Base-by-base conservation (phyloP, 2,797 vertebrate genomes). In the Crenuchus spilurus region DNA sequence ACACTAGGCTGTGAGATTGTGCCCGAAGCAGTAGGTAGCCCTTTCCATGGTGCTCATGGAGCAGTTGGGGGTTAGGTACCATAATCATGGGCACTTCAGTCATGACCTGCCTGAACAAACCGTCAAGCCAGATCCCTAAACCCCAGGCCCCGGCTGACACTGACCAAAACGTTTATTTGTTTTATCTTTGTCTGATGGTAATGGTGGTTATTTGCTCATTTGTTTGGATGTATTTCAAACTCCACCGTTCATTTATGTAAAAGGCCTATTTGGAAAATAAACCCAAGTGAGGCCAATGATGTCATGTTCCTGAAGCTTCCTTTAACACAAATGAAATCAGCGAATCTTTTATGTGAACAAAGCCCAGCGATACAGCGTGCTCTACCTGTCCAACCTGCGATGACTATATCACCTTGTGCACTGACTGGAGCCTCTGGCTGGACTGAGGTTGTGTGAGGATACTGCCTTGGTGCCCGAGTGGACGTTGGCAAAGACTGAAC, bases 311-410 rank as follows among this genome's bases (percentile, higher is more conserved):
- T 57, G 68, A 55, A 62, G 72, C 37, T 46, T 58, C 58, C 28
- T 73, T 60, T 75, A 52, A 70, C 30, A 20, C 49, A 42, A 39
- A 57, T 11, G 39, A 75, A 52, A 37, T 8, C 13, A 20, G n/a
- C n/a, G 31, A 65, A 42, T 39, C 28, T 61, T 58, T 64, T 26
- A 48, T 8, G 48, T 33, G 35, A 61, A 49, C 10, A 42, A n/a
- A 4, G 44, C 30, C 44, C 18, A 49, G 68, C 20, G 4, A 22
- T 37, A 28, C n/a, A 18, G 65, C 52, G 14, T 63, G 18, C 64
- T 48, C 42, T 78, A 79, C 77, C 80, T 79, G 77, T 79, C 51
- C 57, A 68, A 49, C 37, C 77, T 68, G 70, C 39, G 41, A 63
- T 63, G 49, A 2, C 57, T 63, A 69, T 69, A 9, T 20, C 51